phyloP scores from a whole-genome alignment of 2,113 vertebrate species.

The Silurus asotus region DNA sequence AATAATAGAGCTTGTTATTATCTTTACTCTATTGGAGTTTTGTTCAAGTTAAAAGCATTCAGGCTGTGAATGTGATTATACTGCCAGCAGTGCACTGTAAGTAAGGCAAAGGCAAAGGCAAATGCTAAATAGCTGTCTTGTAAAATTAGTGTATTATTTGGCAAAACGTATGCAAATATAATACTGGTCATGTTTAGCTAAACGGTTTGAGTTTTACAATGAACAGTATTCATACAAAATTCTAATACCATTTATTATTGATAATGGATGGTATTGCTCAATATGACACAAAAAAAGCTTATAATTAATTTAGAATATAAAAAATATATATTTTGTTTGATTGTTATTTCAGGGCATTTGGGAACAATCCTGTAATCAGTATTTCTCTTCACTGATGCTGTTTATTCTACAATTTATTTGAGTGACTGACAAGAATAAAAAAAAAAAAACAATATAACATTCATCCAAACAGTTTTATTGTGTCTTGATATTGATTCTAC shows the following conservation, averaged over 20 bases:
- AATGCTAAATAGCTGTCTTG: constrained; percentile 12
- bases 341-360: background rate
- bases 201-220: background rate
- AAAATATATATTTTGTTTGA: background rate
- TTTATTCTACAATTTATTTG: background rate
- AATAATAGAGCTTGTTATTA: constrained; percentile 5
- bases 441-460: background rate
- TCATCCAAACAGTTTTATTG: background rate
- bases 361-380: background rate
- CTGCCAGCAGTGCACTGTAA: background rate
- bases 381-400: background rate
- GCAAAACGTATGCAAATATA: background rate
- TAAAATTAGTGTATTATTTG: constrained; percentile 5
- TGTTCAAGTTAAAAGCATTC: background rate
- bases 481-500: background rate
- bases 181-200: background rate
- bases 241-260: background rate
- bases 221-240: background rate
- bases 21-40: background rate
- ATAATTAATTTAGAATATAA: background rate
- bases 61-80: background rate
- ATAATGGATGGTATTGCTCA: background rate
- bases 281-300: background rate
- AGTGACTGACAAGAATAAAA: background rate
- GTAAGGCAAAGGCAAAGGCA: constrained; percentile 10